Base-by-base conservation (phyloP, 2,888 invertebrate genomes). In the Osmoderma eremita region DNA sequence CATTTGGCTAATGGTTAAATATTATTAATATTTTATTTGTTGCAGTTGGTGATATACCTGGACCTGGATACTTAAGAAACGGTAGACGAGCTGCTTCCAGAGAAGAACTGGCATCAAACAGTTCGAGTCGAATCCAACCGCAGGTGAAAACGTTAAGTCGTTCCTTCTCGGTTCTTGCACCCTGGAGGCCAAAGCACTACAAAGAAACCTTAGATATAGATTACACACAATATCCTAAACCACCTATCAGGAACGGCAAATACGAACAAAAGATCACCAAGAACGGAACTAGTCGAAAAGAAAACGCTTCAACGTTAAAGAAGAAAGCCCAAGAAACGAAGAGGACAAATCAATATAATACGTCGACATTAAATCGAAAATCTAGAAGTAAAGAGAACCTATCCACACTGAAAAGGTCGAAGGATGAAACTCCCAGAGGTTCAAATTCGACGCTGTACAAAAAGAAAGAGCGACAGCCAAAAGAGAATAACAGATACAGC, bases 151-250 rank as follows among this genome's bases (percentile, higher is more conserved):
- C 89, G 49, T 88, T 93, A 20, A 91, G 93, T 10, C 86, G 90
- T 54, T 93, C 92, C 69, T 92, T 94, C 75, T 93, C 93, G 2
- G 90, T 94, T 73, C 86, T 93, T 77, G 92, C 94, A 0, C 94
- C 94, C 2, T 94, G 93, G 93, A 90, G 89, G 68, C 93, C 94
- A 1, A 87, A 89, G 71, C 89, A 91, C 76, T 86, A 88, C 76
- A 86, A 86, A 76, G 92, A 92, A 75, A 88, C 88, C 63, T 88
- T 89, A 77, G 92, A 93, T 82, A 91, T 92, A 20, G 91, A 92
- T 78, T 92, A 92, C 82, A 90, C 90, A 12, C 91, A 92, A 75
- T 84, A 87, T 75, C 84, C 82, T 64, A 82, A 84, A 75, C 83
- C 80, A 67, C 83, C 76, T 58, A 74, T 77, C 42, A 79, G 79